phyloP scores from a whole-genome alignment of 2,888 invertebrate genomes.

The Tenthredo notha region DNA sequence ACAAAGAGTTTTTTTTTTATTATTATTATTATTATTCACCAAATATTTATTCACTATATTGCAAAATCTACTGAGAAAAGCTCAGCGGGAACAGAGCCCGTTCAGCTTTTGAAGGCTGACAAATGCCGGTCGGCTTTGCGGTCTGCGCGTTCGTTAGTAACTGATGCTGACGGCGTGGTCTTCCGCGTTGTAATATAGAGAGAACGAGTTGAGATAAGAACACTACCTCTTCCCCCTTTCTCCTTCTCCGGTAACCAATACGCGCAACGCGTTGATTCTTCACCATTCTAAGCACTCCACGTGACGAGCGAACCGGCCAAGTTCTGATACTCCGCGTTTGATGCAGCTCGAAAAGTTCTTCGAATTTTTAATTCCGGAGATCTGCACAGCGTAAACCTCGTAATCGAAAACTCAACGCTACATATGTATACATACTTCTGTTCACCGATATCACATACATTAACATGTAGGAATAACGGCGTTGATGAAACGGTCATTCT shows the following conservation, averaged over 20 bases:
- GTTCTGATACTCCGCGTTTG: neutral
- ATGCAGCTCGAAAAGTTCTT: neutral
- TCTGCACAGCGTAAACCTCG: neutral
- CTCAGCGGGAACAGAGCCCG: conserved; percentile 48
- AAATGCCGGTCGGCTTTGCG: conserved; percentile 33
- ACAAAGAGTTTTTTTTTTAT: neutral
- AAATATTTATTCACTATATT: neutral
- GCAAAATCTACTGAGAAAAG: conserved; percentile 14
- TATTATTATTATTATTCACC: too few relatives aligned
- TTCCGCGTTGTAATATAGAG: conserved; percentile 48
- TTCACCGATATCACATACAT: neutral
- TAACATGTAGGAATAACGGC: neutral
- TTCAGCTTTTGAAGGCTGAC: conserved; percentile 40
- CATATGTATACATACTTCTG: neutral
- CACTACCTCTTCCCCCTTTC: conserved; percentile 26
- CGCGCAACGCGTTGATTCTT: conserved; percentile 30
- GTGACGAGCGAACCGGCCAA: neutral
- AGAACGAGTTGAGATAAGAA: conserved; percentile 41
- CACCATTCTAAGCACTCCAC: conserved; percentile 5
- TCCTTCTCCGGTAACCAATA: neutral
- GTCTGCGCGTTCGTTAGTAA: conserved; percentile 38
- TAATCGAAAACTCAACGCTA: neutral
- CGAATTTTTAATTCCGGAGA: neutral
- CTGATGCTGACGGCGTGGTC: conserved; percentile 48
- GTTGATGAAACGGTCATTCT: neutral